These are phyloP conservation scores for Threskiornis aethiopicus DNA, from an alignment of 2,797 vertebrate genomes.

Conservation along the genomic window DNA sequence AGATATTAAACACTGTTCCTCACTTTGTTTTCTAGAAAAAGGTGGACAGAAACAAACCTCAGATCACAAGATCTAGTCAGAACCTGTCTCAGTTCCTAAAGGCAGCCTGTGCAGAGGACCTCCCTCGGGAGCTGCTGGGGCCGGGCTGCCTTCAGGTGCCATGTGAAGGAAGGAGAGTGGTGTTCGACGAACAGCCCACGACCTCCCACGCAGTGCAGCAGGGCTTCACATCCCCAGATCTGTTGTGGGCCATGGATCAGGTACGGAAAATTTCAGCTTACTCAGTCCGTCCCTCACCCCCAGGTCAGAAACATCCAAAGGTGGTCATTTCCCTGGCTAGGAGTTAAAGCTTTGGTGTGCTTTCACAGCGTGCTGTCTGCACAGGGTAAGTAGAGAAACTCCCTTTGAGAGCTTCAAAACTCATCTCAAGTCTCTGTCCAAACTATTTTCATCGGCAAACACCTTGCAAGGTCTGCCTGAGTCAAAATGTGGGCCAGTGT, in stretches of 20 bases:
- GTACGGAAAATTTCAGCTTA: not conserved
- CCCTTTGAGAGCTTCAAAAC: not conserved
- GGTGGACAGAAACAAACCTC: not conserved
- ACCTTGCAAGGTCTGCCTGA: not conserved
- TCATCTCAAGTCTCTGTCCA: not conserved
- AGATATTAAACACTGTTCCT: not conserved
- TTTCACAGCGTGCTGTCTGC: not conserved
- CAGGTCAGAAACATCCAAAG: not conserved
- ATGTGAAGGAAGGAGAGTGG: not conserved
- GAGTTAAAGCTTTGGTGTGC: not conserved
- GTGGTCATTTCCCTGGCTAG: not conserved
- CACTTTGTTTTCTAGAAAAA: not conserved
- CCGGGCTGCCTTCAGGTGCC: not conserved
- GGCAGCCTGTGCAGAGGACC: not conserved
- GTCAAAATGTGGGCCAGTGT: not conserved
- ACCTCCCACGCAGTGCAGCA: not conserved
- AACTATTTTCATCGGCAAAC: not conserved
- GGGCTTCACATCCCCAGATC: not conserved
- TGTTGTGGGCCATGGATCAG: not conserved
- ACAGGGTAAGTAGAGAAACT: not conserved
- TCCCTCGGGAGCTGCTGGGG: not conserved
- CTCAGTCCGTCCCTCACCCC: not conserved
- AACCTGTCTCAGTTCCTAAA: not conserved
- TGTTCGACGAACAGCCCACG: accelerated
- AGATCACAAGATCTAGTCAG: not conserved